Evolutionary conservation across 2,888 invertebrate species (phyloP), one percentile per base, ranked within the genome.

Genomic region (Chesias legatella): DNA sequence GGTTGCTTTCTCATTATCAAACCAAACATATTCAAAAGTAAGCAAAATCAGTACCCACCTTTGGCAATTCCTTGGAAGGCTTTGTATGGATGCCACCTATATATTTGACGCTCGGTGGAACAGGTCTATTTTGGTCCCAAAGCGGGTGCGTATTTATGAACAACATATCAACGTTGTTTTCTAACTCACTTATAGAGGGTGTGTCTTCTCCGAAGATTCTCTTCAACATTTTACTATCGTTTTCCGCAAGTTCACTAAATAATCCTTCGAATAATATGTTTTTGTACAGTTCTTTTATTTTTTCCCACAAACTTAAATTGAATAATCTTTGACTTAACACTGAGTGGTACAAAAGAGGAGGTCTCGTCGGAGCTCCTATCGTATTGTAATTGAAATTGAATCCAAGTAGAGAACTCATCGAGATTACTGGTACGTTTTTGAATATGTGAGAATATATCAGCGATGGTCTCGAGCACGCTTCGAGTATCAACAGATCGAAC

Each of bases 41-140:
- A n/a, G n/a, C n/a, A n/a, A n/a, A n/a, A n/a, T n/a, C n/a, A n/a
- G n/a, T n/a, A n/a, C n/a, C n/a, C n/a, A 86, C 88, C 63, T 70
- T 45, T 1, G 84, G 81, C 24, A 89, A 55, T 7, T 73, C 60
- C 35, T 79, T 72, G 6, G 66, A 45, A 2, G 67, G 62, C n/a
- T 64, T 67, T 21, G 78, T 59, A 47, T 84, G 85, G 21, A 80
- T 51, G 1, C 84, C 82, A 36, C 88, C 84, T 34, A 83, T 68
- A 36, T 73, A 70, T 1, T 88, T 44, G 3, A 82, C 61, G 33
- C 67, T 67, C 0, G 84, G 80, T 8, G 83, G 71, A 4, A 76
- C 58, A 1, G 88, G 88, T 7, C 74, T 60, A 34, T 63, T 68
- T 1, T 57, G 56, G 7, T 69, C 68, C 56, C 73, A 75, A 13